A percentile compares a stretch with the other conserved stretches of the same genome.
Evolutionary conservation across 1,140 invertebrate species (phyloP).

Genomic region (Nymphalis io): DNA sequence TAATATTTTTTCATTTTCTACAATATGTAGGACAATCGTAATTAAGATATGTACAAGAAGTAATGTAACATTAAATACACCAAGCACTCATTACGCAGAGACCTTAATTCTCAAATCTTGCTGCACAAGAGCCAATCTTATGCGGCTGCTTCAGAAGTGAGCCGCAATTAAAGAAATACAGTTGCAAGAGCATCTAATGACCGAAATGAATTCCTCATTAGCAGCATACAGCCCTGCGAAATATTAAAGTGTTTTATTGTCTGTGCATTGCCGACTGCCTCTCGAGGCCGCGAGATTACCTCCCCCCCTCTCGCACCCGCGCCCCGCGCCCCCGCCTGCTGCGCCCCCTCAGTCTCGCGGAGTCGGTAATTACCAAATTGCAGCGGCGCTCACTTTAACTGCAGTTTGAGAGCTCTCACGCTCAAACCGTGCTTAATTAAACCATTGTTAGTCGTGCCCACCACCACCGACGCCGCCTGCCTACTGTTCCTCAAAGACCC

Average conservation of each 20-base stretch:
- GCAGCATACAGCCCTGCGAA: slow-evolving; percentile 40
- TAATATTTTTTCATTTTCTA: too few species aligned
- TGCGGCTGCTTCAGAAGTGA: slow-evolving; percentile 30
- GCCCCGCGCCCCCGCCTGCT: slow-evolving; percentile 5
- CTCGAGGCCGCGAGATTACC: slow-evolving; percentile 49
- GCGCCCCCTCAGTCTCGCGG: slow-evolving; percentile 24
- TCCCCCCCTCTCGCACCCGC: slow-evolving; percentile 15
- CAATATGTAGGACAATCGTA: too few species aligned
- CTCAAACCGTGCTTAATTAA: slow-evolving; percentile 63
- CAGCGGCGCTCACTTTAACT: slow-evolving; percentile 56
- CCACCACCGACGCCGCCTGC: slow-evolving; percentile 9
- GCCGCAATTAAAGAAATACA: slow-evolving; percentile 39
- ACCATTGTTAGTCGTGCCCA: slow-evolving; percentile 53
- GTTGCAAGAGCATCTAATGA: slow-evolving; percentile 39
- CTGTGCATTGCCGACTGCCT: slow-evolving; percentile 44
- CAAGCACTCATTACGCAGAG: not conserved
- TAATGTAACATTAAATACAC: not conserved
- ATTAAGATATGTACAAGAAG: not conserved
- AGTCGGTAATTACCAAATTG: slow-evolving; percentile 63
- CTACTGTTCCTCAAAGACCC: slow-evolving; percentile 1
- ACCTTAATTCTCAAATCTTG: slow-evolving; percentile 11
- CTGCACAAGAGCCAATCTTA: slow-evolving; percentile 35
- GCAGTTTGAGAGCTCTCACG: slow-evolving; percentile 50
- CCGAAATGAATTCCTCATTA: slow-evolving; percentile 51
- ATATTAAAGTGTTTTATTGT: slow-evolving; percentile 50